These are phyloP conservation scores for Eufriesea mexicana DNA, from an alignment of 1,140 invertebrate genomes.

Conservation along the genomic window DNA sequence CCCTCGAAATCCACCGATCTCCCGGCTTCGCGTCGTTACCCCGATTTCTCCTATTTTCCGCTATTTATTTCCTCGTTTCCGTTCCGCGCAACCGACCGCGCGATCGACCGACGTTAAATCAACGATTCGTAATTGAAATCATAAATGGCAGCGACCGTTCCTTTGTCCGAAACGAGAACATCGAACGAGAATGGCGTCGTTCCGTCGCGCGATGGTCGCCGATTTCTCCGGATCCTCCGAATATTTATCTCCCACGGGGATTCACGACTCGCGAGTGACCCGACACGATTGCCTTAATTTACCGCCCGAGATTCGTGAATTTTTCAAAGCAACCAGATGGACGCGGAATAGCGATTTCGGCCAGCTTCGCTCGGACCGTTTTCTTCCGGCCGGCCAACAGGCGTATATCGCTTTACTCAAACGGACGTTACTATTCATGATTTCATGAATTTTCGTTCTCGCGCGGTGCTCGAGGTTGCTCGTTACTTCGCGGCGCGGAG, in stretches of 20 bases:
- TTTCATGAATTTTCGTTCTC: conserved; percentile 79
- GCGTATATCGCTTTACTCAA: neutral
- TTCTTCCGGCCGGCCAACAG: neutral
- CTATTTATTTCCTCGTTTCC: neutral
- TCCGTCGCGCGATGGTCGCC: neutral
- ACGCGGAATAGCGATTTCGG: neutral
- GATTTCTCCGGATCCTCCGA: conserved; percentile 11
- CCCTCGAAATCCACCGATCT: no score
- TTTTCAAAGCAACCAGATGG: neutral
- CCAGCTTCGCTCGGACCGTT: neutral
- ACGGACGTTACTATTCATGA: conserved; percentile 77
- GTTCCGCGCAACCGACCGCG: neutral
- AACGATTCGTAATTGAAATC: conserved; percentile 28
- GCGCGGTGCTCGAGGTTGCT: conserved; percentile 55
- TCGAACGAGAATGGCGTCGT: conserved; percentile 4
- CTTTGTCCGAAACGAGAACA: neutral
- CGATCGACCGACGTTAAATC: conserved; percentile 1
- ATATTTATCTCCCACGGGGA: neutral
- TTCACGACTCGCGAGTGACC: neutral
- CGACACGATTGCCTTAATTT: conserved; percentile 14
- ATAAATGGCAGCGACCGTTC: neutral
- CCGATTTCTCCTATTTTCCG: neutral
- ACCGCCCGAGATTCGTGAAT: neutral
- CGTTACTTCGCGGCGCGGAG: conserved; percentile 53
- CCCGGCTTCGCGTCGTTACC: neutral